These are phyloP conservation scores for Thalassoma bifasciatum DNA, from an alignment of 2,113 vertebrate species.

Conservation along the genomic window DNA sequence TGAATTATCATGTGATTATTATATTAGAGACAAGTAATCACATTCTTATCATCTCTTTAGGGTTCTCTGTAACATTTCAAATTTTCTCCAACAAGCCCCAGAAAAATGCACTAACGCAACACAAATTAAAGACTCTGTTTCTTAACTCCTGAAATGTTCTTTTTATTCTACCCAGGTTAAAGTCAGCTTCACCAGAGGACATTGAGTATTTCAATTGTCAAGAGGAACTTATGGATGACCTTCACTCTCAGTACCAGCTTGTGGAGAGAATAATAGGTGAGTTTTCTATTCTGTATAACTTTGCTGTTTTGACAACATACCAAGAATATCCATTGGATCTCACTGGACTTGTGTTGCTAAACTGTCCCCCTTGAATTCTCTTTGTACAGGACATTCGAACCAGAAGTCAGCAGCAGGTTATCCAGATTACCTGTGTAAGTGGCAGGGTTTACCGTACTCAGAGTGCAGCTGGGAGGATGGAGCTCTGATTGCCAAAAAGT, in stretches of 20 bases:
- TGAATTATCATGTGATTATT: too few relatives aligned
- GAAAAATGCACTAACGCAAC: not conserved
- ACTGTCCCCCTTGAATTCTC: not conserved
- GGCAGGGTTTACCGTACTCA: slow-evolving; percentile 96
- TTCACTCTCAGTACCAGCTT: slow-evolving; percentile 97
- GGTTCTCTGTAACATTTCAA: too few relatives aligned
- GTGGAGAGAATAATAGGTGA: slow-evolving; percentile 98
- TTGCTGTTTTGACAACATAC: not conserved
- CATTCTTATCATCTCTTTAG: not conserved
- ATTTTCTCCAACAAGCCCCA: not conserved
- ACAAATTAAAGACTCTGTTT: not conserved
- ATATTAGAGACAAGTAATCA: not conserved
- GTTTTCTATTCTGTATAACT: slow-evolving; percentile 16
- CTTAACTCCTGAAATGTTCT: not conserved
- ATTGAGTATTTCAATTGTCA: slow-evolving; percentile 98
- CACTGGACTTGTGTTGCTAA: not conserved
- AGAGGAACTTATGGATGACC: slow-evolving; percentile 95
- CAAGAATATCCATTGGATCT: not conserved
- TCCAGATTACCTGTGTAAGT: slow-evolving; percentile 99
- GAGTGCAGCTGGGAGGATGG: slow-evolving; percentile 99
- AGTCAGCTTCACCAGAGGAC: slow-evolving; percentile 97
- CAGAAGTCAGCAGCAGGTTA: slow-evolving; percentile 97
- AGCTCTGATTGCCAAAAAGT: slow-evolving; percentile 94
- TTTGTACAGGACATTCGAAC: slow-evolving; percentile 92
- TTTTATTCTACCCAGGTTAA: slow-evolving; percentile 84